Conservation (phyloP, 2,888 invertebrate genomes). For the Fragum sueziense region DNA sequence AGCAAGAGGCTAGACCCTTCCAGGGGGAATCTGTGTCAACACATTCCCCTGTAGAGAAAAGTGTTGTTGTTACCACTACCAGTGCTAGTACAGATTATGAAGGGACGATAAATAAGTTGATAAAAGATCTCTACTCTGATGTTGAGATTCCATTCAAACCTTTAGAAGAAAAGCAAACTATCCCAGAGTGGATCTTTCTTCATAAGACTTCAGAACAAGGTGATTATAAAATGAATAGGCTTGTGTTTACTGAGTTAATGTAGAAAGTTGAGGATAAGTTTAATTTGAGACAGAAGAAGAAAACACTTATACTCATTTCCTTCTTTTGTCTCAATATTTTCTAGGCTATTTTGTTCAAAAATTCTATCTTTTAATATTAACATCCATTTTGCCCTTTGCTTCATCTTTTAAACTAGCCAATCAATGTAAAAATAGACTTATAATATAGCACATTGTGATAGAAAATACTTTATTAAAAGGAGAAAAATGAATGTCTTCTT, state of each 20-base stretch:
- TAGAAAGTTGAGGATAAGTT: too few species aligned
- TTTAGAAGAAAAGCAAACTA: conserved; percentile 23
- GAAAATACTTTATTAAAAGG: too few species aligned
- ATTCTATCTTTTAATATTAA: too few species aligned
- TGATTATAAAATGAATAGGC: too few species aligned
- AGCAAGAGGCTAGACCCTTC: neutral
- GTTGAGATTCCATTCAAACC: conserved; percentile 56
- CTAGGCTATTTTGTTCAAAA: neutral
- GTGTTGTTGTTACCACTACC: neutral
- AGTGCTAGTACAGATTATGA: conserved; percentile 26
- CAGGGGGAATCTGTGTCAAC: conserved; percentile 1
- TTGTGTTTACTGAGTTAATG: too few species aligned
- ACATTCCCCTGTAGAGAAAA: neutral
- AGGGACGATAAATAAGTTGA: conserved; percentile 46
- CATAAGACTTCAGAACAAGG: conserved; percentile 29
- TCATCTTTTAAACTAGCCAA: too few species aligned
- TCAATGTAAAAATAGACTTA: too few species aligned
- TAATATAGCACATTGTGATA: too few species aligned
- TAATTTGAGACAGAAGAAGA: neutral
- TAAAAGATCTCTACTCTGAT: conserved; percentile 61
- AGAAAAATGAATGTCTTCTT: too few species aligned
- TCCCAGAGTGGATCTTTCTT: conserved; percentile 56
- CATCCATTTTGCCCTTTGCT: too few species aligned
- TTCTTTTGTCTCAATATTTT: neutral
- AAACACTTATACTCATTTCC: neutral